phyloP scores from a whole-genome alignment of 2,888 invertebrate species.

The Luperina testacea region DNA sequence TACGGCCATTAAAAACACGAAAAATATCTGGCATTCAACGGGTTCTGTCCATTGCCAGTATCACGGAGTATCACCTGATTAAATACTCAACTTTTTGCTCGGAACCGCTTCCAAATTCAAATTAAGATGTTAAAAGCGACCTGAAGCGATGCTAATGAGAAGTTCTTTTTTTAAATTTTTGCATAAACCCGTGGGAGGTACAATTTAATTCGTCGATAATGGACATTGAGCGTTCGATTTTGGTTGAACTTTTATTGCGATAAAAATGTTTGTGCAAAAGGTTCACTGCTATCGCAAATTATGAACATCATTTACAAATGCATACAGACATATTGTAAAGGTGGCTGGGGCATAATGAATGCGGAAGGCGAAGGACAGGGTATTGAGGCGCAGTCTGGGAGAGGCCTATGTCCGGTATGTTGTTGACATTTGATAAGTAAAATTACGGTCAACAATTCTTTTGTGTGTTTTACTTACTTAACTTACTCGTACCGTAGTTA shows the following conservation, averaged over 20 bases:
- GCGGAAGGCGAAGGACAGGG: no score
- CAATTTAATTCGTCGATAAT: slow-evolving; percentile 73
- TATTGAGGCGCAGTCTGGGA: no score
- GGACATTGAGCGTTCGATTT: slow-evolving; percentile 58
- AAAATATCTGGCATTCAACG: slow-evolving; percentile 59
- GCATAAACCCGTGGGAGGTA: slow-evolving; percentile 77
- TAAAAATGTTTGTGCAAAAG: slow-evolving; percentile 16
- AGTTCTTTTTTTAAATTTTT: slow-evolving; percentile 77
- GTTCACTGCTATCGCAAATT: neutral
- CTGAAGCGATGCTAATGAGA: slow-evolving; percentile 83
- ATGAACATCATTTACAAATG: no score
- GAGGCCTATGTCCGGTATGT: no score
- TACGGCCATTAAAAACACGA: slow-evolving; percentile 53
- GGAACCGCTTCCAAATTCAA: slow-evolving; percentile 78
- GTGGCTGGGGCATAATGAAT: no score
- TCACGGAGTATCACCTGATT: slow-evolving; percentile 60
- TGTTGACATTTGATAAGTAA: neutral
- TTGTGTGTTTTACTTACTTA: no score
- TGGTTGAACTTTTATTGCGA: slow-evolving; percentile 20
- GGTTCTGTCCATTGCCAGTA: slow-evolving; percentile 50
- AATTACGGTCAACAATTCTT: neutral
- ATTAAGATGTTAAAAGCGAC: slow-evolving; percentile 84
- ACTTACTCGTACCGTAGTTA: neutral
- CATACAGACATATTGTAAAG: neutral
- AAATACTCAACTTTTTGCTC: slow-evolving; percentile 63